A percentile compares a stretch with the other conserved stretches of the same genome.
These are phyloP conservation scores for Nibea albiflora DNA, from an alignment of 2,113 vertebrate species.

Conservation along the genomic window DNA sequence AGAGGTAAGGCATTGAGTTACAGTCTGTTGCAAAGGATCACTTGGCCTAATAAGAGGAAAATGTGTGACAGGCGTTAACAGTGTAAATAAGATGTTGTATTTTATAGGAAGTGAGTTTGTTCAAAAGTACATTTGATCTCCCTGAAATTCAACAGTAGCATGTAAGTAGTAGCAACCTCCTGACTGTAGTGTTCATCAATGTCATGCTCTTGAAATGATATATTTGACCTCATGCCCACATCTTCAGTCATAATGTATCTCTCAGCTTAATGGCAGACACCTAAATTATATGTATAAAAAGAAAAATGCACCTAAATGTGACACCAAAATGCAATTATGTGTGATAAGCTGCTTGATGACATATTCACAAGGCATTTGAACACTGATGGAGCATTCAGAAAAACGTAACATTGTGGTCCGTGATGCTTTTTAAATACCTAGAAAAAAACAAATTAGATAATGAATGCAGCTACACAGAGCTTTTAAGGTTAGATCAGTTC, in stretches of 20 bases:
- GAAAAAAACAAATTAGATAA: constrained; percentile 21
- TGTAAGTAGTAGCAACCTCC: constrained; percentile 1
- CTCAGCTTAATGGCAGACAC: neutral
- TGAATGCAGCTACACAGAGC: constrained; percentile 11
- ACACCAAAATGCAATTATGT: neutral
- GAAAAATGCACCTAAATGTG: neutral
- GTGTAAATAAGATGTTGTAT: constrained; percentile 18
- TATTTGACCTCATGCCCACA: constrained; percentile 6
- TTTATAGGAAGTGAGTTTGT: constrained; percentile 12
- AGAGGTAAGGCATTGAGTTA: constrained; percentile 73
- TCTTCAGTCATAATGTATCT: neutral
- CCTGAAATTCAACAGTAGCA: constrained; percentile 34
- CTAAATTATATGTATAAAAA: neutral
- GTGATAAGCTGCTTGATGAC: constrained; percentile 7
- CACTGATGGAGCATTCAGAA: constrained; percentile 21
- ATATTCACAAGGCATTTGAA: constrained; percentile 54
- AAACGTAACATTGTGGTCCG: constrained; percentile 1
- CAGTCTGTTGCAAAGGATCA: constrained; percentile 38
- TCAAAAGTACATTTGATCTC: constrained; percentile 27
- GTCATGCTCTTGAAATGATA: constrained; percentile 5
- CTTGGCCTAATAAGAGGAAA: constrained; percentile 37
- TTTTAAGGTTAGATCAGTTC: constrained; percentile 40
- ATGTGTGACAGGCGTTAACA: constrained; percentile 18
- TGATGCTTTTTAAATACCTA: constrained; percentile 28
- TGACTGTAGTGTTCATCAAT: neutral